Evolutionary conservation across 2,113 vertebrate species (phyloP), one percentile per base, ranked within the genome.

Genomic region (Motacilla tschutschensis): DNA sequence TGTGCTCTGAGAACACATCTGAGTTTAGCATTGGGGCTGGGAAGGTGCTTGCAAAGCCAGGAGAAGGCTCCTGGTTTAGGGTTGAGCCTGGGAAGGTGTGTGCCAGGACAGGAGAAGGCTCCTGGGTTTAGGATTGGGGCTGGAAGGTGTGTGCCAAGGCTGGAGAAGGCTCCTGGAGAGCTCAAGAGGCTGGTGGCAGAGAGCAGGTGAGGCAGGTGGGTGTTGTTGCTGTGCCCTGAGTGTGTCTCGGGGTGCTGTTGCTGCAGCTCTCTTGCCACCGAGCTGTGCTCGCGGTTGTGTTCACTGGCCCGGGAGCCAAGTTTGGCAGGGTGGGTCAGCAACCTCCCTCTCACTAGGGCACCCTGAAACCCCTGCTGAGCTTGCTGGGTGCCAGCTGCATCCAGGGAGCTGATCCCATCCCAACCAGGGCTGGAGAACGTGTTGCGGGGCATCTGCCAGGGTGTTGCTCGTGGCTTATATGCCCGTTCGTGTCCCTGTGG

Each of bases 381-480:
- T 47, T n/a, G 63, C 29, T 71, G 63, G 48, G 21, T 71, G 36
- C 62, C 3, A 6, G 25, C 8, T 64, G n/a, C 25, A 5, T 33
- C 46, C 14, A 3, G 6, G 35, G 47, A 66, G 26, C 57, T 0
- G 2, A 7, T 6, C 6, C 44, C 5, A 1, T 25, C 64, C 69
- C 18, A 8, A 0, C 26, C 0, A 0, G 70, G 29, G 40, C 66
- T 86, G 78, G 14, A 50, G 48, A 59, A 41, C 0, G 1, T 18
- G 38, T 80, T 41, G 36, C 26, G 40, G 46, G 26, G 70, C 33
- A 7, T 44, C 33, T 83, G 31, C 48, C 4, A 7, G 21, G 38
- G 62, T 0, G 0, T 5, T 47, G 28, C 41, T 25, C 15, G 3
- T 16, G 10, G 19, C 20, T 47, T 29, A 0, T 0, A 2, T 28